These are phyloP conservation scores for Uloborus diversus DNA, from an alignment of 1,140 invertebrate species.

Conservation along the genomic window DNA sequence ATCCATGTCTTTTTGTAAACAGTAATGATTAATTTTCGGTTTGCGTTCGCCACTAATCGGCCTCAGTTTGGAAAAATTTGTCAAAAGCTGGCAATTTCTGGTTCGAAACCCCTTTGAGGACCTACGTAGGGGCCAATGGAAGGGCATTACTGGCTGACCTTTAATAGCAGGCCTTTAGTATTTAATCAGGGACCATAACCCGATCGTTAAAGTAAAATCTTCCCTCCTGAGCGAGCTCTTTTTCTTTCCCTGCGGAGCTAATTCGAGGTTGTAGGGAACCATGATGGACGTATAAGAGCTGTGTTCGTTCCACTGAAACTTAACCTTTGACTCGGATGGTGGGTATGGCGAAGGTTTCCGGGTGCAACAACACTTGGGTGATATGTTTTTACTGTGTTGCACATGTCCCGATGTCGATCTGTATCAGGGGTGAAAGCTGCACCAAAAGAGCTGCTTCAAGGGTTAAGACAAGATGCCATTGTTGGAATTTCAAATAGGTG, in stretches of 20 bases:
- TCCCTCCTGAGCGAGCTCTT: constrained; percentile 19
- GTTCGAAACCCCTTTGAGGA: neutral
- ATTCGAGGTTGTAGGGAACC: constrained; percentile 43
- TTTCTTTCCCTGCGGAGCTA: constrained; percentile 23
- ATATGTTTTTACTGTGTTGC: constrained; percentile 23
- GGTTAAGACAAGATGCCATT: neutral
- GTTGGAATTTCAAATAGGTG: neutral
- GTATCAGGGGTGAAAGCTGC: constrained; percentile 25
- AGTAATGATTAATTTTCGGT: too few relatives aligned
- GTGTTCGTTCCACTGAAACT: constrained; percentile 47
- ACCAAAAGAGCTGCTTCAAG: constrained; percentile 1
- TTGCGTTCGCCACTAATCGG: too few relatives aligned
- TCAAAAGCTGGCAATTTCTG: neutral
- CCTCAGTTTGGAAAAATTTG: too few relatives aligned
- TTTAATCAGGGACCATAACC: constrained; percentile 41
- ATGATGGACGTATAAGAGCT: constrained; percentile 47
- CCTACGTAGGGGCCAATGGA: neutral
- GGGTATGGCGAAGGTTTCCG: constrained; percentile 37
- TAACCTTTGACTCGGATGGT: constrained; percentile 39
- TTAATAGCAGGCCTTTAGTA: constrained; percentile 44
- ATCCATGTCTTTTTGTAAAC: too few relatives aligned
- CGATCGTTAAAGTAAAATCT: constrained; percentile 40
- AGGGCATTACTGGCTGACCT: constrained; percentile 29
- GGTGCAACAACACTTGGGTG: constrained; percentile 44
- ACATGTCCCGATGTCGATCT: constrained; percentile 27